Percentiles rank a stretch among this genome's conserved stretches.
phyloP scores from a whole-genome alignment of 2,888 invertebrate species.

The Nephrotoma flavescens region DNA sequence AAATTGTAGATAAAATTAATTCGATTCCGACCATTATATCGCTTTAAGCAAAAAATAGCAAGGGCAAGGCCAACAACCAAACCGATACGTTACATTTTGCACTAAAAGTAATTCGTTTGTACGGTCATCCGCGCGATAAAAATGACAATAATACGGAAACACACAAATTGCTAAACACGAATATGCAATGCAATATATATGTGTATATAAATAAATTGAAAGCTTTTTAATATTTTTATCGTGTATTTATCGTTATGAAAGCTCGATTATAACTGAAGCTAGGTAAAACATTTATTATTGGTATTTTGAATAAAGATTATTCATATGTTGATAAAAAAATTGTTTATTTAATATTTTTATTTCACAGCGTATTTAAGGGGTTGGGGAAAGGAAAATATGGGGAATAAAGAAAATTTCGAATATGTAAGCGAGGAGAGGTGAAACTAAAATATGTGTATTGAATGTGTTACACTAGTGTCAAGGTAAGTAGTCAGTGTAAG shows the following conservation, averaged over 20 bases:
- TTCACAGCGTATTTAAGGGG: not conserved
- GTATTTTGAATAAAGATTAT: not conserved
- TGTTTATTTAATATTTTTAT: not conserved
- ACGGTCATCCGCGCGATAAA: not conserved
- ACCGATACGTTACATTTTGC: not conserved
- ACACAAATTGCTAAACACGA: not conserved
- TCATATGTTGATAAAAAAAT: not conserved
- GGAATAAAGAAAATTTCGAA: not conserved
- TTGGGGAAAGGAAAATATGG: not conserved
- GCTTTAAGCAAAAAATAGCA: not conserved
- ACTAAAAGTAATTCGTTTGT: not conserved
- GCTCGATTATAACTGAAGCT: not conserved
- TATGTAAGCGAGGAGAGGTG: not conserved
- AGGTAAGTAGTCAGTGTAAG: not conserved
- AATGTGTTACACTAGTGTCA: not conserved
- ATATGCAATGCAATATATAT: not conserved
- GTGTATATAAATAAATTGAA: not conserved
- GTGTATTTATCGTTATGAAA: not conserved
- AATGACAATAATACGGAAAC: not conserved
- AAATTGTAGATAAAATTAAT: conserved; percentile 11
- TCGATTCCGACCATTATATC: conserved; percentile 10
- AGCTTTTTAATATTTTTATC: not conserved
- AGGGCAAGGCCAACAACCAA: not conserved
- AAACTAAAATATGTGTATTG: not conserved
- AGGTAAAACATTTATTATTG: not conserved